Conservation (phyloP, 2,797 vertebrate genomes). For the Takifugu ocellatus region DNA sequence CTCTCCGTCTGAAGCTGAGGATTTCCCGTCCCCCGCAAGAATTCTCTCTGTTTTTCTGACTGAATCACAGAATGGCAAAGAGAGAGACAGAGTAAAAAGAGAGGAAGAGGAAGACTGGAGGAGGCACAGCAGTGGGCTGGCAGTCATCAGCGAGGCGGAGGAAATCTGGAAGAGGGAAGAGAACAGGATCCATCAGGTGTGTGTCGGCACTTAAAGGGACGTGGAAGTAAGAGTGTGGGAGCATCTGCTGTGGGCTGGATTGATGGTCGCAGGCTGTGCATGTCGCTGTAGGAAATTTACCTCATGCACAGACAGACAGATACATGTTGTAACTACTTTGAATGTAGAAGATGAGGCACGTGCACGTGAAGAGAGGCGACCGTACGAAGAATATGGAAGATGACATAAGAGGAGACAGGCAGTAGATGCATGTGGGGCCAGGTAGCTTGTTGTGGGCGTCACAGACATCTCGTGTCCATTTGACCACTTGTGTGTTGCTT, state of each 20-base stretch:
- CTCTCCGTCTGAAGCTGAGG: conserved; percentile 50
- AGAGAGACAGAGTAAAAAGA: conserved; percentile 22
- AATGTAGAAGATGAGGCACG: conserved; percentile 33
- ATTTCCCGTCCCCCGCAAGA: conserved; percentile 53
- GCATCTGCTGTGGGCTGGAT: conserved; percentile 25
- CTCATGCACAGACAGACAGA: conserved; percentile 11
- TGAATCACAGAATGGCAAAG: conserved; percentile 37
- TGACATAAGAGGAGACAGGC: conserved; percentile 35
- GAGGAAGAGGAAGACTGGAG: conserved; percentile 27
- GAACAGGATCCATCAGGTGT: conserved; percentile 67
- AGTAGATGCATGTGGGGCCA: conserved; percentile 41
- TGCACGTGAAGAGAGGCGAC: conserved; percentile 14
- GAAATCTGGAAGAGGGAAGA: conserved; percentile 36
- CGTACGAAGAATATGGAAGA: conserved; percentile 45
- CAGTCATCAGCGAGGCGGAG: conserved; percentile 65
- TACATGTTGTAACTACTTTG: background rate
- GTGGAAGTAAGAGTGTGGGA: conserved; percentile 22
- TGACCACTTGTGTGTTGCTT: conserved; percentile 36
- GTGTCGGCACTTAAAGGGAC: conserved; percentile 51
- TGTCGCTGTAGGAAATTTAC: background rate
- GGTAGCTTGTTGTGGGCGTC: conserved; percentile 37
- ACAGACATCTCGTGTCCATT: conserved; percentile 37
- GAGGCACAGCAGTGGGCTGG: conserved; percentile 38
- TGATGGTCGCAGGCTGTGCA: conserved; percentile 14
- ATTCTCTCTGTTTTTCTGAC: conserved; percentile 52